phyloP scores from a whole-genome alignment of 2,113 vertebrate genomes.

The Notothenia rossii region DNA sequence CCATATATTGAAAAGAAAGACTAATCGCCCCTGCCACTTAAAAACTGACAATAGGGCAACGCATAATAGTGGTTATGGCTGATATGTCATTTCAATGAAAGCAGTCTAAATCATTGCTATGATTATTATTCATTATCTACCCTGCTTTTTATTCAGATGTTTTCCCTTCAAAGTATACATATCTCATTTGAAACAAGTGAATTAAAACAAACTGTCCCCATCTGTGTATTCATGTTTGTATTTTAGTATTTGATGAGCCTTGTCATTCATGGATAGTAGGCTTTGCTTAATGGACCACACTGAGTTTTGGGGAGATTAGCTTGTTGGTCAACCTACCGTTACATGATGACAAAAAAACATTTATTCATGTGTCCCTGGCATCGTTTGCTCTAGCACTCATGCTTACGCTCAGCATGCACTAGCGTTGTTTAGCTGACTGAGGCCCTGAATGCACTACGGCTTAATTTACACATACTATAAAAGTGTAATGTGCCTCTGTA shows the following conservation, averaged over 20 bases:
- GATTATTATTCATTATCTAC: neutral
- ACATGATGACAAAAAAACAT: slow-evolving; percentile 64
- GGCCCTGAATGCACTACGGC: slow-evolving; percentile 42
- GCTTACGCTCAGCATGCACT: slow-evolving; percentile 19
- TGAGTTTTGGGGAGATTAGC: slow-evolving; percentile 52
- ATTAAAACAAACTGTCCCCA: neutral
- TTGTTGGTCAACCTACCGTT: slow-evolving; percentile 52
- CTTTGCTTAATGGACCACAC: slow-evolving; percentile 50
- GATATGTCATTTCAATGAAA: neutral
- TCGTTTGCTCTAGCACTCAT: slow-evolving; percentile 47
- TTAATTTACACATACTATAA: slow-evolving; percentile 68
- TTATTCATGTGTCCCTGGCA: slow-evolving; percentile 51
- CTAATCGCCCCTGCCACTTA: neutral
- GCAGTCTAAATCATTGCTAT: neutral
- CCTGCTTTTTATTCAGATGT: neutral
- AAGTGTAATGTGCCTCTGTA: slow-evolving; percentile 66
- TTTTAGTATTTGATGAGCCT: slow-evolving; percentile 6
- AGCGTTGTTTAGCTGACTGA: slow-evolving; percentile 24
- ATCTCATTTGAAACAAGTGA: neutral
- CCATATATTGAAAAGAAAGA: neutral
- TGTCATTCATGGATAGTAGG: slow-evolving; percentile 43
- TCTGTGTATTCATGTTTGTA: slow-evolving; percentile 1
- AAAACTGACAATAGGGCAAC: neutral
- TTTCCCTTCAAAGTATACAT: neutral
- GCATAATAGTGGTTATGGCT: neutral